Evolutionary conservation across 2,797 vertebrate species (phyloP).

Genomic region (Hyperoplus immaculatus): DNA sequence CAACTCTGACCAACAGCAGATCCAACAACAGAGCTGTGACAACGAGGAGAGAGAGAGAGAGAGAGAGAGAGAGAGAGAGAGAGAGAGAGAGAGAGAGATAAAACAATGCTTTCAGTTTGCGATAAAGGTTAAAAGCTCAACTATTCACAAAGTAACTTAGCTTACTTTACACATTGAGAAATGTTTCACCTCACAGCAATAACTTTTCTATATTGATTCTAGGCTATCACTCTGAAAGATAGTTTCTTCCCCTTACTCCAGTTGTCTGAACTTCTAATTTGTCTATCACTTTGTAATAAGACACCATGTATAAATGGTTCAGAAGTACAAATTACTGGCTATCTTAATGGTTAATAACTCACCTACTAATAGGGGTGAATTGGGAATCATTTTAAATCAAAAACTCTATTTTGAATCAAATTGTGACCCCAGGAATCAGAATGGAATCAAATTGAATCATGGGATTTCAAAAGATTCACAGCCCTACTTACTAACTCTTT

Average conservation of each 20-base stretch:
- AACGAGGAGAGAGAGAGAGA: constrained; percentile 1
- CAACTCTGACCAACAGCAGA: constrained; percentile 86
- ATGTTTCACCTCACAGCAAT: not conserved
- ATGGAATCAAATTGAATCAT: too few relatives aligned
- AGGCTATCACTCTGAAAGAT: too few relatives aligned
- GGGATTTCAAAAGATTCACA: too few relatives aligned
- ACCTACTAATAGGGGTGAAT: not conserved
- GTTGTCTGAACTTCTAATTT: not conserved
- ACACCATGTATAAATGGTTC: too few relatives aligned
- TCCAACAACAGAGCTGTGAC: constrained; percentile 90
- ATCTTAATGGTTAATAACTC: not conserved
- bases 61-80: constrained; percentile 17
- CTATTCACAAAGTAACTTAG: not conserved
- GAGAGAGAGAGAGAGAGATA: not conserved
- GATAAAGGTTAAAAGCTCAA: not conserved
- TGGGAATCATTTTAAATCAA: too few relatives aligned
- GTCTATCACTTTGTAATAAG: not conserved
- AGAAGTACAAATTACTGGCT: not conserved
- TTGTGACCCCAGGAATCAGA: too few relatives aligned
- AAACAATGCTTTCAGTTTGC: not conserved
- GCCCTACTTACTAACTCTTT: not conserved
- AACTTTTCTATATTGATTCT: not conserved
- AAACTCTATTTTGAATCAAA: too few relatives aligned
- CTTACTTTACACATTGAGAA: not conserved
- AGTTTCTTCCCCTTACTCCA: not conserved